Base-by-base conservation (phyloP, 1,140 invertebrate genomes). In the Leptopilina clavipes region DNA sequence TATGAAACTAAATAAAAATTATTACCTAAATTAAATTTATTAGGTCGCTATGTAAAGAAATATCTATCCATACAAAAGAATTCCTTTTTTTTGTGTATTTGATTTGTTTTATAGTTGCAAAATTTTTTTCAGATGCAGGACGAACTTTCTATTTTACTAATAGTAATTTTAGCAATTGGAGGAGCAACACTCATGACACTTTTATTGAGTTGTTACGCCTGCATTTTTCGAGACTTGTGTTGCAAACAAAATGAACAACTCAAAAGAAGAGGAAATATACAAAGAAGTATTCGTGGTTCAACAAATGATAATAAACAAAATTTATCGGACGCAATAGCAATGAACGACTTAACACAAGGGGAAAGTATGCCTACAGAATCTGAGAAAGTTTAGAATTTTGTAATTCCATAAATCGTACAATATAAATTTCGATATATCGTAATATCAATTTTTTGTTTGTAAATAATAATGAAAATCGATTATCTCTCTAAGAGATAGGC, bases 351-450 rank as follows among this genome's bases (percentile, higher is more conserved):
- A n/a, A 85, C 82, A 8, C 86, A 86, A 74, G 81, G 75, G 12
- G 85, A 87, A 44, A 88, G 87, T 74, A 86, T 88, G 86, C 83
- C 85, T 1, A 87, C 87, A 0, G 86, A 88, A 78, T 86, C 86
- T 5, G 86, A 88, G 71, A 87, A 86, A 76, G 52, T 88, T 45
- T 88, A 83, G 80, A 44, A 5, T 43, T 10, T 56, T n/a, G 6
- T 17, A 71, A 70, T 40, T 10, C 18, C 11, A 25, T 37, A 25
- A 56, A 40, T 37, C 12, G 18, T 25, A 25, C 19, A 25, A 65
- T 19, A 65, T 10, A 19, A 18, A 65, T 65, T 31, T 65, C 3
- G 3, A 19, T 52, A 17, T 7, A 17, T 1, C 8, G 5, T 17
- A 17, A 14, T 2, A 14, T 10, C 3, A n/a, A n/a, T 48, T n/a